phyloP scores from a whole-genome alignment of 2,888 invertebrate genomes.

The Phyto melanocephala region DNA sequence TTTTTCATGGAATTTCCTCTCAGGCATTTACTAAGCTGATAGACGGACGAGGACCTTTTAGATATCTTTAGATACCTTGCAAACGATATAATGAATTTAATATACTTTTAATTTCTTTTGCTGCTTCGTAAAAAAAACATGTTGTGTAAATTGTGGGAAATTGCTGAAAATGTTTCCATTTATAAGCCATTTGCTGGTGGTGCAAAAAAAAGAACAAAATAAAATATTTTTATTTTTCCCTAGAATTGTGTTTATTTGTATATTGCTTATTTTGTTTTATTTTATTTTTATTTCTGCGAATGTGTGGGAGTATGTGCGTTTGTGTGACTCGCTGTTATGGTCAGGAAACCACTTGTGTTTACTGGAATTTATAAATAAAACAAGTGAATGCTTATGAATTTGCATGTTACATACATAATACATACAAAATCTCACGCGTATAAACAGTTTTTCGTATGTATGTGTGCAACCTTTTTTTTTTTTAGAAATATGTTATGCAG shows the following conservation, averaged over 20 bases:
- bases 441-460: background rate
- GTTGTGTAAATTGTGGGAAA: slow-evolving; percentile 45
- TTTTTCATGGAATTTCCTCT: too few species aligned
- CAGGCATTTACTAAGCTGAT: too few species aligned
- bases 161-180: slow-evolving; percentile 44
- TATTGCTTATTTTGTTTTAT: background rate
- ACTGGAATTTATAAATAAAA: slow-evolving; percentile 25
- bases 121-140: too few species aligned
- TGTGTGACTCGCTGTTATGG: slow-evolving; percentile 1
- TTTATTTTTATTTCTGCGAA: background rate
- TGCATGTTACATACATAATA: background rate
- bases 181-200: slow-evolving; percentile 29
- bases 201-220: background rate
- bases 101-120: too few species aligned
- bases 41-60: too few species aligned
- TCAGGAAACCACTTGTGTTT: slow-evolving; percentile 26
- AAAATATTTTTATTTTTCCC: slow-evolving; percentile 9
- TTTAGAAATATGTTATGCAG: background rate
- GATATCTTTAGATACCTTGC: too few species aligned
- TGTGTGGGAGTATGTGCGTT: background rate
- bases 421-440: background rate
- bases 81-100: too few species aligned
- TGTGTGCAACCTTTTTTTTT: background rate
- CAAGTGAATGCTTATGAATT: background rate
- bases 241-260: slow-evolving; percentile 19